Base-by-base conservation (phyloP, 2,113 vertebrate species). In the Helogale parvula region DNA sequence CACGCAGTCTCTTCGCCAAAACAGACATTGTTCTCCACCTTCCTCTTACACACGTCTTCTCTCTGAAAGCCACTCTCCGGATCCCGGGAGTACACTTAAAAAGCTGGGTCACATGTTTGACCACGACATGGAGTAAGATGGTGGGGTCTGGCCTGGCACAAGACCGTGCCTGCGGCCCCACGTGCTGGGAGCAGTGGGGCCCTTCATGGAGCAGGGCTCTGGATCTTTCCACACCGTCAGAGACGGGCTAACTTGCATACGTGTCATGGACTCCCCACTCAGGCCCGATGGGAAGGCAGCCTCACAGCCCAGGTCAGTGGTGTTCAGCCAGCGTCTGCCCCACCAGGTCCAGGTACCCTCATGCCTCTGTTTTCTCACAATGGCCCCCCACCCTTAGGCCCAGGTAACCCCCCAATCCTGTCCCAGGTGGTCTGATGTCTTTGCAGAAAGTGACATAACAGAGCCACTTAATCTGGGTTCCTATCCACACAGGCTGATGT, bases 211-310 rank as follows among this genome's bases (percentile, higher is more conserved):
- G 33, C 33, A 0, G 60, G 10, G 2, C 69, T 38, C 4, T 0
- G 2, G 10, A 11, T 13, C 47, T 29, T 17, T 1, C 63, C 72
- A 47, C n/a, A 1, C 27, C 31, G 21, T 29, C 31, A 21, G 4
- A 16, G 23, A 35, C 0, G 0, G 0, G 0, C 31, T 63, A 3
- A 6, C 0, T 3, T 17, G 13, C 0, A 1, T 14, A 1, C 17
- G 38, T 19, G n/a, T 3, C 1, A 10, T 0, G 0, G 23, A 33
- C 65, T n/a, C n/a, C 1, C 9, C 41, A 6, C 16, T 38, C 77
- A 11, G 13, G 47, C 12, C n/a, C 29, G 1, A 0, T 63, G 23
- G 41, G 29, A 27, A 0, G 7, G 38, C n/a, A 4, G 19, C 65
- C 8, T 3, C 3, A 0, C 41, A 45, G 52, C 77, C 65, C 41